Base-by-base conservation (phyloP, 2,888 invertebrate species). In the Microchrysa polita region DNA sequence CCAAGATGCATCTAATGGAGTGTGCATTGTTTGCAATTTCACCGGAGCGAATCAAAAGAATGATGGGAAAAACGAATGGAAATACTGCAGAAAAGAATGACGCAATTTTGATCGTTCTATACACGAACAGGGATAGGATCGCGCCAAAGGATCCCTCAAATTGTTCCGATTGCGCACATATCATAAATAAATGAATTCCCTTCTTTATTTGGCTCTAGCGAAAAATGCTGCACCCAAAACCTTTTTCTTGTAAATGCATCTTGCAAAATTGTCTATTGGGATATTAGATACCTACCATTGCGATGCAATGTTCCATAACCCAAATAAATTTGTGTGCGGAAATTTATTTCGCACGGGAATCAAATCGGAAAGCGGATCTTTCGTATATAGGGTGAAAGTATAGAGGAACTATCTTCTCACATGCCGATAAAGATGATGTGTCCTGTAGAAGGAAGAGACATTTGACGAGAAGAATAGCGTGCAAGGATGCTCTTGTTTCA, bases 1-100 rank as follows among this genome's bases (percentile, higher is more conserved):
- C 65, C 27, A 65, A 23, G 20, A 10, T 16, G 14, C 34, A 4
- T 20, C 22, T 65, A 42, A 40, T 42, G 18, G 20, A 18, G 20
- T 14, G 67, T 53, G 22, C 18, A 69, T 69, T 69, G 69, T 69
- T 57, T 69, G 69, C 57, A 55, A 69, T 69, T 69, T 42, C 57
- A 22, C 40, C 55, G 42, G 20, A 44, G 65, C 65, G 23, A 65
- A 65, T 65, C 65, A 65, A 65, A 44, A 61, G 23, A 23, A 61
- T 12, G 34, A 42, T 44, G 48, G n/a, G 23, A 65, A 65, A 65
- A 10, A 48, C 20, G 20, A 65, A 48, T 48, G n/a, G 10, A 55
- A 23, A 44, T n/a, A 65, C 5, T 61, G 7, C 5, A 65, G 18
- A 42, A 34, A 34, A 34, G 27, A 34, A 34, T 34, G 27, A 48